Percentiles rank a stretch among this genome's conserved stretches.
Conservation (phyloP, 2,888 invertebrate species). For the Nysson spinosus region DNA sequence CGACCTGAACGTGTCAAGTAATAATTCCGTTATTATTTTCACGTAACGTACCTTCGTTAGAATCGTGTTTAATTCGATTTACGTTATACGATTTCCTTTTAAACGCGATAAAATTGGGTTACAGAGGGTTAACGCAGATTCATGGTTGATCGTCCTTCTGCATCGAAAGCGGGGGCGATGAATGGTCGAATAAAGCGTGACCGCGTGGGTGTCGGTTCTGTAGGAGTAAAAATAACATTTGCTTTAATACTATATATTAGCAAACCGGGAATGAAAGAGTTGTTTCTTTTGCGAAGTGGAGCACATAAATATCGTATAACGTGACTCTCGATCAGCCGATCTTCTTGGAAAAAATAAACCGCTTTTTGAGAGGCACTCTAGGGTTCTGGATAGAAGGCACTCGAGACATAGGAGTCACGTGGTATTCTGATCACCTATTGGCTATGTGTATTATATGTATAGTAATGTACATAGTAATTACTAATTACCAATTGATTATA, state of each 20-base stretch:
- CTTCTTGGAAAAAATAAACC: not conserved
- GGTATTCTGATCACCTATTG: too few relatives aligned
- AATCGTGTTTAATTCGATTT: too few relatives aligned
- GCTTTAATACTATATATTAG: slow-evolving; percentile 16
- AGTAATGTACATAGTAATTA: too few relatives aligned
- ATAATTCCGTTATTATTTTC: too few relatives aligned
- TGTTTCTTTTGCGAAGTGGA: slow-evolving; percentile 2
- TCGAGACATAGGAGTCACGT: too few relatives aligned
- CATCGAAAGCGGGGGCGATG: not conserved
- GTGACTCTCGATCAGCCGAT: slow-evolving; percentile 10
- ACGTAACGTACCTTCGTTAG: too few relatives aligned
- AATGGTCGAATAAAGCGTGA: not conserved
- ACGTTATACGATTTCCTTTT: too few relatives aligned
- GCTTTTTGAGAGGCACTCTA: not conserved
- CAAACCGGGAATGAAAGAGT: slow-evolving; percentile 11
- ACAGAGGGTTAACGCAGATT: slow-evolving; percentile 1
- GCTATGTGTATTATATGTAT: too few relatives aligned
- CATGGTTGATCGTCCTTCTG: not conserved
- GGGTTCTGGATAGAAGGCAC: too few relatives aligned
- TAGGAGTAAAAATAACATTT: not conserved
- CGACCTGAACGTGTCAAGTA: too few relatives aligned
- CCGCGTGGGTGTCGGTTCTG: not conserved
- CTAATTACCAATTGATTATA: too few relatives aligned
- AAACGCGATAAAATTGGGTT: slow-evolving; percentile 23
- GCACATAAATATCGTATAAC: slow-evolving; percentile 17